Conservation (phyloP, 2,797 vertebrate species). For the Channa striata region DNA sequence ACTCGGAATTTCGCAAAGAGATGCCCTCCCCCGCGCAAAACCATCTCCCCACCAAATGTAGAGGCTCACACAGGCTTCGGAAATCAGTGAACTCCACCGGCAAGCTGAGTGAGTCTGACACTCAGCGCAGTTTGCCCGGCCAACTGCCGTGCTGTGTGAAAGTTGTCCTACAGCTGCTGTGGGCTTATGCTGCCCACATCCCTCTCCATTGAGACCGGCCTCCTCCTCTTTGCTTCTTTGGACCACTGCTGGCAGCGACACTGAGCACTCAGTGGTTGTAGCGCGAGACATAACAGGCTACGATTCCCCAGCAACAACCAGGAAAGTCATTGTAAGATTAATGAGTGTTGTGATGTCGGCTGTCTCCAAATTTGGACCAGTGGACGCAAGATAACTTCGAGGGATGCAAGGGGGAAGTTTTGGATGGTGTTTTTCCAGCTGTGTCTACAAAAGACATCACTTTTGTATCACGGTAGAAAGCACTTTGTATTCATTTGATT, state of each 20-base stretch:
- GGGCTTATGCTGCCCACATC: conserved; percentile 54
- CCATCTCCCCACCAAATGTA: conserved; percentile 30
- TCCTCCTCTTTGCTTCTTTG: conserved; percentile 51
- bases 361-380: conserved; percentile 50
- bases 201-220: conserved; percentile 51
- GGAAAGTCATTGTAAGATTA: conserved; percentile 75
- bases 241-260: conserved; percentile 66
- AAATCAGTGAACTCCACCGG: conserved; percentile 51
- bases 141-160: conserved; percentile 45
- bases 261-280: conserved; percentile 62
- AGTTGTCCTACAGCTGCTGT: conserved; percentile 68
- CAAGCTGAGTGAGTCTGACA: conserved; percentile 41
- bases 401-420: conserved; percentile 15
- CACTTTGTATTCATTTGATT: conserved; percentile 24
- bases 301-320: conserved; percentile 71
- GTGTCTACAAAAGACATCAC: conserved; percentile 1
- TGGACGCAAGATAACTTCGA: conserved; percentile 42
- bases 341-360: conserved; percentile 67
- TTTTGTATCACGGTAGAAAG: conserved; percentile 14
- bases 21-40: neutral
- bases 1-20: conserved; percentile 33
- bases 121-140: conserved; percentile 58
- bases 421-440: conserved; percentile 3
- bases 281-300: conserved; percentile 69
- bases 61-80: conserved; percentile 21